Conservation (phyloP, 1,140 invertebrate genomes). For the Drosophila kurseongensis region DNA sequence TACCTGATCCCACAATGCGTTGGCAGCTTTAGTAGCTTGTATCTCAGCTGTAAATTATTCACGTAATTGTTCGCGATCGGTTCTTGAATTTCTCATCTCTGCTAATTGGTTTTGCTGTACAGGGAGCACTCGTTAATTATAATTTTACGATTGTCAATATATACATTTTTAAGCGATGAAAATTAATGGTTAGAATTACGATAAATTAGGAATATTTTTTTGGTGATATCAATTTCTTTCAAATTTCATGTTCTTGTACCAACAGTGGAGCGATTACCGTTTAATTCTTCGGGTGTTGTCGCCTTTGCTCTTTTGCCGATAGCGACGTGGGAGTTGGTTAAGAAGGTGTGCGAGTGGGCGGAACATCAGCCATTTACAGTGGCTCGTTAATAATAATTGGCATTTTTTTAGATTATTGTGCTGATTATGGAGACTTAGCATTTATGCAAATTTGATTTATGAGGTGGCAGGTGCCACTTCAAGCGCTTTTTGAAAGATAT, state of each 20-base stretch:
- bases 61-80: constrained; percentile 70
- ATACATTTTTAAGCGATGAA: no score
- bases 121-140: constrained; percentile 13
- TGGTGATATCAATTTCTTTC: not conserved
- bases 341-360: constrained; percentile 40
- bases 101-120: constrained; percentile 58
- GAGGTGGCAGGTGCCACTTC: constrained; percentile 51
- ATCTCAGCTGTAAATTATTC: constrained; percentile 75
- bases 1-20: constrained; percentile 52
- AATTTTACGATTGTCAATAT: not conserved
- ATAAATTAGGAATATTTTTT: not conserved
- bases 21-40: constrained; percentile 58
- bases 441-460: constrained; percentile 55
- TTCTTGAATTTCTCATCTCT: constrained; percentile 64
- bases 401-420: constrained; percentile 56
- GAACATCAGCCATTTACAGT: constrained; percentile 39
- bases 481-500: not conserved
- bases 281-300: constrained; percentile 21
- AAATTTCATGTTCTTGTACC: not conserved
- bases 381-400: constrained; percentile 64
- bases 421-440: constrained; percentile 29
- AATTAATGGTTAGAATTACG: no score
- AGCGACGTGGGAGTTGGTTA: constrained; percentile 18
- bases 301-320: constrained; percentile 11
- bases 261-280: constrained; percentile 15